Evolutionary conservation across 2,888 invertebrate species (phyloP), one percentile per base, ranked within the genome.

Genomic region (Trilocha varians): DNA sequence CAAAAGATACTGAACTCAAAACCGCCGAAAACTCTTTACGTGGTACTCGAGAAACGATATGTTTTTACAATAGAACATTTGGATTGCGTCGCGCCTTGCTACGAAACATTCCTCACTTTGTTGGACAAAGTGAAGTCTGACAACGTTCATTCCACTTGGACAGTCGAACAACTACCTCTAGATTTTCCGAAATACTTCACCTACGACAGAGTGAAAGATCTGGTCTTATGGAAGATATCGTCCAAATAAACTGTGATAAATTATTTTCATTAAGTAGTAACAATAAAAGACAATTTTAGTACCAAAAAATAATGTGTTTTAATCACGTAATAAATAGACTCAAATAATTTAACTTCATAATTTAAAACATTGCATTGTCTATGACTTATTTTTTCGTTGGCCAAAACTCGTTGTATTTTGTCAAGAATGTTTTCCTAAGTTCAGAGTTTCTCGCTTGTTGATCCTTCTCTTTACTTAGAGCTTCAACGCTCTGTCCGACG

Each of bases 1-100:
- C 87, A 90, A 50, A 89, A 88, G 62, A 83, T 95, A 33, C 72
- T 95, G 13, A 83, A 85, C 46, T 77, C 80, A 3, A 78, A 88
- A 4, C 85, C 88, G 9, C 77, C 80, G n/a, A 91, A 91, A 66
- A 87, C 80, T 1, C 74, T 93, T 15, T 94, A 91, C 58, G 82
- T 96, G 18, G 93, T 94, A 2, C 62, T 96, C 50, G 96, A 96
- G 67, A 95, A 95, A 67, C 91, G 96, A 40, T 96, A 90, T 69
- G 95, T 96, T 5, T 96, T 96, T 62, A 95, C 95, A 0, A 70
- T 93, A 49, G 88, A 90, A 11, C 93, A 95, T 58, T 87, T 93
- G 68, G 94, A 95, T 48, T 89, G 91, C 0, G 91, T 91, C n/a
- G 95, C 96, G 1, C 95, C 95, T 0, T 95, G 95, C 79, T 96